Base-by-base conservation (phyloP, 2,888 invertebrate species). In the Camponotus fellah region DNA sequence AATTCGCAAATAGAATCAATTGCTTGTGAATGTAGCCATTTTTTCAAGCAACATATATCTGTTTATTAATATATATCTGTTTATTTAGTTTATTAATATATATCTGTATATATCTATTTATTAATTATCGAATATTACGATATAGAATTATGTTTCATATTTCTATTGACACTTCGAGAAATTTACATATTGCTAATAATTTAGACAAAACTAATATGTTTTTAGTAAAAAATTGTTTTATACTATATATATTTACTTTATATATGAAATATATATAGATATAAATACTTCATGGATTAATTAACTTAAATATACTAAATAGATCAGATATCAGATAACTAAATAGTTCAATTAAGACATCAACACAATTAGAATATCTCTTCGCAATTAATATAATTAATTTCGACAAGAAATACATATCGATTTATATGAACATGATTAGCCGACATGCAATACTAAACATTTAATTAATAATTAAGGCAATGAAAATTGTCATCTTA, bases 401-500 rank as follows among this genome's bases (percentile, higher is more conserved):
- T 62, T 64, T 74, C 46, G 43, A 69, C 46, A 75, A 60, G 40
- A 72, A 83, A 53, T 32, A 81, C 58, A 77, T 75, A 71, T 60
- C 79, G 46, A 60, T 53, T 34, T 49, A 80, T 77, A 84, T 81
- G 76, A 84, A 85, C 80, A 83, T 85, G 82, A 82, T 86, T 87
- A 77, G 32, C 69, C 49, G 53, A 64, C 64, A 69, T 79, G 58
- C 68, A 74, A 81, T 69, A 65, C 62, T 85, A 81, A 74, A 87
- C 83, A 87, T 56, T 80, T 90, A 83, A 90, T 89, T 90, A 85
- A 83, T 85, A 85, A 89, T 90, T 87, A 87, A 87, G 77, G 86
- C 83, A 86, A 87, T 75, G 21, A 68, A 75, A 80, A 26, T 26
- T 26, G 26, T 26, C 26, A 26, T 26, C n/a, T 49, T 49, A 12